A percentile compares a stretch with the other conserved stretches of the same genome.
Conservation (phyloP, 2,888 invertebrate species). For the Phania funesta region DNA sequence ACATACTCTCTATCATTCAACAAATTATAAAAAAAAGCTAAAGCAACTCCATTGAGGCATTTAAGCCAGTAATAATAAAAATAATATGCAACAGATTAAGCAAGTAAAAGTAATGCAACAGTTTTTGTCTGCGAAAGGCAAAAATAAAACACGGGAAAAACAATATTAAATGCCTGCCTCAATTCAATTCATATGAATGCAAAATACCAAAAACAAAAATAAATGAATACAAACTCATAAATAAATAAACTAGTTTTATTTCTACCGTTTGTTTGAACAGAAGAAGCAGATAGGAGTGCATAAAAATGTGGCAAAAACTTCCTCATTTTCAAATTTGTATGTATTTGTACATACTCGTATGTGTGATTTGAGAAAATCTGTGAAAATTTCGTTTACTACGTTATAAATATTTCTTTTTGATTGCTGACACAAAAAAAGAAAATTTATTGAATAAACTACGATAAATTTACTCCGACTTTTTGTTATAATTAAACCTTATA, state of each 20-base stretch:
- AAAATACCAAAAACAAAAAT: conserved; percentile 16
- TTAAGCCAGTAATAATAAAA: conserved; percentile 54
- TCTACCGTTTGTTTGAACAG: conserved; percentile 1
- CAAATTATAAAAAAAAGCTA: conserved; percentile 6
- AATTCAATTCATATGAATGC: conserved; percentile 40
- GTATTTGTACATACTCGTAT: background rate
- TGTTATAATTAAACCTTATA: conserved; percentile 31
- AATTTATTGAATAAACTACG: conserved; percentile 1
- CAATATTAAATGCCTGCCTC: conserved; percentile 38
- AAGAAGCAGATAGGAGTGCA: conserved; percentile 30
- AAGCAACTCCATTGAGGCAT: conserved; percentile 44
- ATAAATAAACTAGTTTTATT: conserved; percentile 59
- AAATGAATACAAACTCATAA: conserved; percentile 28
- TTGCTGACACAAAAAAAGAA: background rate
- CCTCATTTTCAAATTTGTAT: conserved; percentile 49
- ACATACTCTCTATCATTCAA: background rate
- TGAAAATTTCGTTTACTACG: background rate
- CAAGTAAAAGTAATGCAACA: conserved; percentile 64
- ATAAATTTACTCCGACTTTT: background rate
- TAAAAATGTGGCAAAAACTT: conserved; percentile 47
- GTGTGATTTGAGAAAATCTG: conserved; percentile 25
- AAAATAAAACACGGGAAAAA: conserved; percentile 26
- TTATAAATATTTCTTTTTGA: background rate
- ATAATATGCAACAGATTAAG: conserved; percentile 64
- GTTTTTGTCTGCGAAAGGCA: conserved; percentile 16